These are phyloP conservation scores for Aethina tumida DNA, from an alignment of 1,140 invertebrate species.

Conservation along the genomic window DNA sequence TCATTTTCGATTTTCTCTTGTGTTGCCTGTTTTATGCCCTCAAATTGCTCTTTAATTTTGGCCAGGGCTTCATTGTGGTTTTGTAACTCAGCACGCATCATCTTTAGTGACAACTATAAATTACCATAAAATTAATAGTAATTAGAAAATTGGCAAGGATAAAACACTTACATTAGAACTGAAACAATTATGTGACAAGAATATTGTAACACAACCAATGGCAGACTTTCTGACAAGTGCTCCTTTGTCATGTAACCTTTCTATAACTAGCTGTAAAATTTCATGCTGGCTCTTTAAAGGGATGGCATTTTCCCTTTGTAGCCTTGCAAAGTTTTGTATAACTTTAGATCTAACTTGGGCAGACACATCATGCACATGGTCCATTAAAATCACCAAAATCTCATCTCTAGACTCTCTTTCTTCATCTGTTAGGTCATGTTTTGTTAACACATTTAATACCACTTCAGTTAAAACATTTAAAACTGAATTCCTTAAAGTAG, in stretches of 20 bases:
- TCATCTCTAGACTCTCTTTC: constrained; percentile 42
- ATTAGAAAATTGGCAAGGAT: not conserved
- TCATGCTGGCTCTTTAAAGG: constrained; percentile 46
- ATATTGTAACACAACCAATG: constrained; percentile 24
- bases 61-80: constrained; percentile 14
- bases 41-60: constrained; percentile 17
- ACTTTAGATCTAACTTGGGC: constrained; percentile 52
- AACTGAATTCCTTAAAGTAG: constrained; percentile 57
- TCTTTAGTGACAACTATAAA: constrained; percentile 24
- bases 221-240: constrained; percentile 56
- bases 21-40: constrained; percentile 14
- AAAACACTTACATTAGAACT: constrained; percentile 21
- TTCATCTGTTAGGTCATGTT: constrained; percentile 47
- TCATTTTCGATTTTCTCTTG: constrained; percentile 19
- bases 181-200: constrained; percentile 27
- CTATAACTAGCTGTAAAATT: constrained; percentile 43
- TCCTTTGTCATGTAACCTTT: constrained; percentile 54
- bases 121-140: constrained; percentile 7
- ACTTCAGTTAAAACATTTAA: constrained; percentile 56
- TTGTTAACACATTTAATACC: constrained; percentile 45
- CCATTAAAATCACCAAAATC: constrained; percentile 48
- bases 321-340: constrained; percentile 50
- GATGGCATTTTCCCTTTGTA: constrained; percentile 51
- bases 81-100: constrained; percentile 19
- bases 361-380: constrained; percentile 60